Percentiles rank a stretch among this genome's conserved stretches.
Evolutionary conservation across 1,140 invertebrate species (phyloP).

Genomic region (Cryptotermes secundus): DNA sequence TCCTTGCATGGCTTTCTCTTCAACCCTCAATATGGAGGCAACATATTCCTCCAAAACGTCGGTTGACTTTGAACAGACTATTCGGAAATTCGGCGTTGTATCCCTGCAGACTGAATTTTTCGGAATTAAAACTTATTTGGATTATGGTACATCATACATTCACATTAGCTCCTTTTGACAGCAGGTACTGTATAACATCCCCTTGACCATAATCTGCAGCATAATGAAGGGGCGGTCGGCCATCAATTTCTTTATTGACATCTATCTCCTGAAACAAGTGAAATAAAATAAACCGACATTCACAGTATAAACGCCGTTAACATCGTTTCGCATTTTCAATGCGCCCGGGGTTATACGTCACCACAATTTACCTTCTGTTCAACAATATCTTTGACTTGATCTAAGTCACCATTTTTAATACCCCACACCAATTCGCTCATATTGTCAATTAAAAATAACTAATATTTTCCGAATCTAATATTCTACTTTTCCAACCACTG

Average conservation of each 20-base stretch:
- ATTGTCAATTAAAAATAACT: not conserved
- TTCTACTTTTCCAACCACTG: not conserved
- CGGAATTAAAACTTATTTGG: no score
- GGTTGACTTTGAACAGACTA: no score
- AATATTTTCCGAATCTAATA: not conserved
- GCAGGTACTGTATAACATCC: conserved; percentile 85
- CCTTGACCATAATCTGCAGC: conserved; percentile 94
- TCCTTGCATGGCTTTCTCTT: no score
- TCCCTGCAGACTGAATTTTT: no score
- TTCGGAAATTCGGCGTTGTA: no score
- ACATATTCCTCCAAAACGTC: no score
- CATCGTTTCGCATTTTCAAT: no score
- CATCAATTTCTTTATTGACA: conserved; percentile 83
- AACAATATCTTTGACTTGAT: conserved; percentile 83
- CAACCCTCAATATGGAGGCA: no score
- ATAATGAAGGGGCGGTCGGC: conserved; percentile 82
- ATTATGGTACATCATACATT: conserved; percentile 70
- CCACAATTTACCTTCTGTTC: conserved; percentile 70
- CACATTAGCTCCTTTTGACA: conserved; percentile 85
- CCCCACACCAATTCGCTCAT: conserved; percentile 83
- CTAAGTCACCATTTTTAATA: conserved; percentile 92
- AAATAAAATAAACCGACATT: conserved; percentile 36
- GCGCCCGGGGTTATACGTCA: no score
- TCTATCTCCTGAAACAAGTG: conserved; percentile 68
- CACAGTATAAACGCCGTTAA: not conserved